Conservation (phyloP, 2,888 invertebrate species). For the Sisyra nigra region DNA sequence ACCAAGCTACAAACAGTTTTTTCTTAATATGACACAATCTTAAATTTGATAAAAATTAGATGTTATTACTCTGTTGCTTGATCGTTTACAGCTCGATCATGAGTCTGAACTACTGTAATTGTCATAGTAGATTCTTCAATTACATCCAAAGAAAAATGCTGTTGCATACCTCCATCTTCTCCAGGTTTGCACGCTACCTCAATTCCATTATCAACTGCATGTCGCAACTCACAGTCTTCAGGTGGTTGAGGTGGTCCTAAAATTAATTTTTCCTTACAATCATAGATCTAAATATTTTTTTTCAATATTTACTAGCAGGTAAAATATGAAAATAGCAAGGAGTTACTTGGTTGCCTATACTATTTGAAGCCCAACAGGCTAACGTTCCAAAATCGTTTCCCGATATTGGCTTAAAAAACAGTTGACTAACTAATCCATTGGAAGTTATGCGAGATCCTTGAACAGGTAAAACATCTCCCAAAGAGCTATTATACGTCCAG, state of each 20-base stretch:
- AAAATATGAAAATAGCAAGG: conserved; percentile 72
- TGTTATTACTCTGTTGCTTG: conserved; percentile 18
- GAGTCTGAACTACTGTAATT: conserved; percentile 22
- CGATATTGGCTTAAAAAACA: conserved; percentile 36
- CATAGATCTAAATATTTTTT: conserved; percentile 2
- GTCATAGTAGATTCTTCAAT: conserved; percentile 40
- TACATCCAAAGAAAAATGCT: conserved; percentile 69
- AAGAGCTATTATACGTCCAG: conserved; percentile 73
- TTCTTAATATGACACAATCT: neutral
- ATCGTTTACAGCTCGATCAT: conserved; percentile 20
- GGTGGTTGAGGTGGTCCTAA: conserved; percentile 64
- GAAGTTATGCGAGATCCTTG: conserved; percentile 39
- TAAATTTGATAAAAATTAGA: neutral
- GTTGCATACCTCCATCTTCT: conserved; percentile 64
- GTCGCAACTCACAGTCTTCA: conserved; percentile 51
- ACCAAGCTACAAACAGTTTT: neutral
- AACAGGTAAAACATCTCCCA: conserved; percentile 55
- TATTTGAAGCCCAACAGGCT: conserved; percentile 78
- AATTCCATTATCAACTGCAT: conserved; percentile 41
- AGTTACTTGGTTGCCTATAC: conserved; percentile 60
- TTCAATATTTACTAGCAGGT: conserved; percentile 51
- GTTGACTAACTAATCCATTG: conserved; percentile 30
- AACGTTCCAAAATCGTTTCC: conserved; percentile 61
- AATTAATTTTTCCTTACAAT: conserved; percentile 17
- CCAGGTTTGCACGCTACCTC: conserved; percentile 62